Base-by-base conservation (phyloP, 1,140 invertebrate species). In the Macrostomum lignano region DNA sequence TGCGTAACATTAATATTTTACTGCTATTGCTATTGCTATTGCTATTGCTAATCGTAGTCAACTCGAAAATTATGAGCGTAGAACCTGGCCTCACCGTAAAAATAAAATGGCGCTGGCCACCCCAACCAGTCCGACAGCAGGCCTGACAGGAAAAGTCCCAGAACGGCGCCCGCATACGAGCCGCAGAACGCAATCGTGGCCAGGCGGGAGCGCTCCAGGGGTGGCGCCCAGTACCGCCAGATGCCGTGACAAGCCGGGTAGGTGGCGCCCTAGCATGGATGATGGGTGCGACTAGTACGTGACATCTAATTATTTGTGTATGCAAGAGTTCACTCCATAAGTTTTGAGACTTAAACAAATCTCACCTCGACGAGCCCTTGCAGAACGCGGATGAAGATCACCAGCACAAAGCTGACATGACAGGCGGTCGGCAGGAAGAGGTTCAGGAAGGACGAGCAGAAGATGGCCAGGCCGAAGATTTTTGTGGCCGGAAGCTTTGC, bases 201-300 rank as follows among this genome's bases (percentile, higher is more conserved):
- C 33, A 98, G 58, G 40, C 81, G 68, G 7, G 86, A 94, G 40
- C 88, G 65, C 57, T 98, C 91, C 43, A 96, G 54, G 1, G 91
- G 88, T 25, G 91, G 88, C 0, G 91, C 84, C 88, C 88, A 98
- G 61, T 81, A 79, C 40, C 91, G 65, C 88, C 88, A 96, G 41
- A 98, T 94, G 42, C 86, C 91, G 56, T 96, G 88, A 55, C 86
- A 93, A 3, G 88, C 82, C 30, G 88, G 91, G 65, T 98, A 98
- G 15, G 84, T 93, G 1, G 96, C 81, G 40, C 88, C 88, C 82
- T 98, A 46, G 3, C 49, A 42, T n/a, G n/a, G n/a, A n/a, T n/a
- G n/a, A n/a, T n/a, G n/a, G n/a, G n/a, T n/a, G n/a, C n/a, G n/a
- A n/a, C n/a, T n/a, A n/a, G n/a, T n/a, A n/a, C n/a, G n/a, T n/a